These are phyloP conservation scores for Ceyx erithaca DNA, from an alignment of 2,797 vertebrate genomes.

Conservation along the genomic window DNA sequence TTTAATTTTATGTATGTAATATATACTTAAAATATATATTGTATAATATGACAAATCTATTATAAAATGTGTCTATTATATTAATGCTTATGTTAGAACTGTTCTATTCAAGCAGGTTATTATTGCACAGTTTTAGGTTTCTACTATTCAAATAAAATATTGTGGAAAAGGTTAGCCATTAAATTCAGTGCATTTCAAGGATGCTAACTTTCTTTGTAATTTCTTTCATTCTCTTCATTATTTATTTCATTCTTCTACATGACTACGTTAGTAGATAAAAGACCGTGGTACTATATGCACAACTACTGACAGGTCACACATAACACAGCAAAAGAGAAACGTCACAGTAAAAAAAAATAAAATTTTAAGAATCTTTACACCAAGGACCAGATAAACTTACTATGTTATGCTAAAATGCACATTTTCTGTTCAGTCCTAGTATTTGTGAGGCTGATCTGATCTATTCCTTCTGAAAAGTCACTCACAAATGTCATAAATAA, in stretches of 20 bases:
- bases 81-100: not conserved
- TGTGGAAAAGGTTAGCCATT: not conserved
- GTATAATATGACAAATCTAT: too few species aligned
- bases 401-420: not conserved
- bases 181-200: not conserved
- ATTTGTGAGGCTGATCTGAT: not conserved
- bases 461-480: not conserved
- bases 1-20: not conserved
- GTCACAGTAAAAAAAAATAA: not conserved
- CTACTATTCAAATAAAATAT: not conserved
- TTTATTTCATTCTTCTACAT: not conserved
- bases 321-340: not conserved
- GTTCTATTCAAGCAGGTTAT: not conserved
- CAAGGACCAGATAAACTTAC: not conserved
- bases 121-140: not conserved
- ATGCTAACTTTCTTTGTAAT: not conserved
- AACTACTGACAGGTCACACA: not conserved
- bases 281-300: not conserved
- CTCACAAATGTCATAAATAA: not conserved
- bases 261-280: not conserved
- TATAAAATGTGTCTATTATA: too few species aligned
- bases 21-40: too few species aligned
- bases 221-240: not conserved
- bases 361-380: not conserved
- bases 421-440: not conserved